Percentiles rank a stretch among this genome's conserved stretches.
Evolutionary conservation across 2,113 vertebrate genomes (phyloP).

Genomic region (Megalops atlanticus): DNA sequence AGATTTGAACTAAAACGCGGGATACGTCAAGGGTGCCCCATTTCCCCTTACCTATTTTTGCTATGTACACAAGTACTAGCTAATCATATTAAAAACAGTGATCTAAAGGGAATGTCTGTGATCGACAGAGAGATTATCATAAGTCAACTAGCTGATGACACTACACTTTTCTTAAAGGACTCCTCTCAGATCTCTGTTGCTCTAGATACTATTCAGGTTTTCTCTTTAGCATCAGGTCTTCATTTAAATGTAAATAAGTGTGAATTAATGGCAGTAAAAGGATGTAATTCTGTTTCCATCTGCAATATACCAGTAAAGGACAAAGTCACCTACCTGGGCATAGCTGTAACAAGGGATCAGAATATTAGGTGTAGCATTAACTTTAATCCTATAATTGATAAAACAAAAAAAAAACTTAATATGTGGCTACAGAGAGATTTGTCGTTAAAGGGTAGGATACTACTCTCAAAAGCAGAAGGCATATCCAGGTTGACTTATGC

Average conservation of each 20-base stretch:
- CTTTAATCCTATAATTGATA: too few relatives aligned
- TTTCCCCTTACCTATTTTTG: not conserved
- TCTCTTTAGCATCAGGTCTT: not conserved
- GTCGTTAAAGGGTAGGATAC: too few relatives aligned
- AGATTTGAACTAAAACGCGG: not conserved
- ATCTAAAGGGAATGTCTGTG: not conserved
- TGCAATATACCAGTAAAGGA: conserved; percentile 11
- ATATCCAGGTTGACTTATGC: too few relatives aligned
- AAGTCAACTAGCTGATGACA: not conserved
- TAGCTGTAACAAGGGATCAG: not conserved
- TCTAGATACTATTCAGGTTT: not conserved
- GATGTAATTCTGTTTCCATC: not conserved
- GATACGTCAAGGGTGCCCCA: not conserved
- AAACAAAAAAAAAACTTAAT: too few relatives aligned
- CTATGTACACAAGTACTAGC: not conserved
- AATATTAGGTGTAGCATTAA: too few relatives aligned
- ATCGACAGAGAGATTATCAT: not conserved
- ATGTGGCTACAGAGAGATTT: too few relatives aligned
- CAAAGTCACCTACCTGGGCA: conserved; percentile 8
- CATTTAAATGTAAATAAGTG: not conserved
- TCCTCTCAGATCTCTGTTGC: not conserved
- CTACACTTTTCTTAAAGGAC: not conserved
- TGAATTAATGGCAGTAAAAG: not conserved
- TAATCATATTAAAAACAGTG: not conserved
- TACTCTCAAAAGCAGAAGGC: too few relatives aligned